Evolutionary conservation across 2,113 vertebrate genomes (phyloP).

Genomic region (Lates calcarifer): DNA sequence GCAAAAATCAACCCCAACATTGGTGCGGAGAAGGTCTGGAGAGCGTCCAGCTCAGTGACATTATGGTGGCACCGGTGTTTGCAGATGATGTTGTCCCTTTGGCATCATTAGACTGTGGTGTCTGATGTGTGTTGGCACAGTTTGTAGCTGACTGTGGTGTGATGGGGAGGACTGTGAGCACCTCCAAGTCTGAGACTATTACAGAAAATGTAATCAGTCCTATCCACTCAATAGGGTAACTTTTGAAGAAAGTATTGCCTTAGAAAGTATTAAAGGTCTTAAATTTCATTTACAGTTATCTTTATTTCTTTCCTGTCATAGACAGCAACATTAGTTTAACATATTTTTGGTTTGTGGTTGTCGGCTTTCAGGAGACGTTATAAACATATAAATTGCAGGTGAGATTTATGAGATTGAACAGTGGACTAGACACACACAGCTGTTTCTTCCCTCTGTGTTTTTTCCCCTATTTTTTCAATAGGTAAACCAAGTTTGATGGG

Average conservation of each 20-base stretch:
- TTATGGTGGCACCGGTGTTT: conserved; percentile 53
- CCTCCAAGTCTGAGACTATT: neutral
- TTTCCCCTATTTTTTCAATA: too few species aligned
- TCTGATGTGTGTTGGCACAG: conserved; percentile 23
- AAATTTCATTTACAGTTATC: neutral
- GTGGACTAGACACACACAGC: too few species aligned
- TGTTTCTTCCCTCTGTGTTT: too few species aligned
- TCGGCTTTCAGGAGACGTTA: too few species aligned
- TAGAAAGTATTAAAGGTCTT: too few species aligned
- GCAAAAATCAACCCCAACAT: conserved; percentile 35
- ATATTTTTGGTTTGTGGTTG: too few species aligned
- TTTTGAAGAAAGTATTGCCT: too few species aligned
- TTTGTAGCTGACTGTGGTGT: conserved; percentile 23
- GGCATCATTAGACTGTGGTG: conserved; percentile 30
- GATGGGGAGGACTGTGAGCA: neutral
- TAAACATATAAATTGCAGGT: too few species aligned
- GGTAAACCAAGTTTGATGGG: too few species aligned
- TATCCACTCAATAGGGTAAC: neutral
- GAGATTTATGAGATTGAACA: too few species aligned
- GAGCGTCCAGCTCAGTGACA: conserved; percentile 57
- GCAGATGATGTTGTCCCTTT: conserved; percentile 56
- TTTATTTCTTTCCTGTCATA: too few species aligned
- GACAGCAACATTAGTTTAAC: too few species aligned
- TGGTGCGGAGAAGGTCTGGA: conserved; percentile 51
- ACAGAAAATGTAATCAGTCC: neutral